Percentiles rank a stretch among this genome's conserved stretches.
phyloP scores from a whole-genome alignment of 2,113 vertebrate genomes.

The Glaucidium brasilianum region DNA sequence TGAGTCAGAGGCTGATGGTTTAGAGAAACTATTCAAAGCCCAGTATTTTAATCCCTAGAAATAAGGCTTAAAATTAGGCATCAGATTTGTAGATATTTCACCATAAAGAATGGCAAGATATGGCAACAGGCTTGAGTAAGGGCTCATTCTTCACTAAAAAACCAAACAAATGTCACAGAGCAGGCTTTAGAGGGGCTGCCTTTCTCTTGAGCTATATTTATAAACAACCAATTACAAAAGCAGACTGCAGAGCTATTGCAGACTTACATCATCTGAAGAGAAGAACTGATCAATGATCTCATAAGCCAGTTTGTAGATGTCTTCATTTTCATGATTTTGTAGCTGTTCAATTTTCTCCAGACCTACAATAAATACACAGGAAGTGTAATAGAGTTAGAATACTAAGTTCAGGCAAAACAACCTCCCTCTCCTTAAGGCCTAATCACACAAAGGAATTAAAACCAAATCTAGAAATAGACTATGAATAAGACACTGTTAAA shows the following conservation, averaged over 20 bases:
- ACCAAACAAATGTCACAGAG: accelerated
- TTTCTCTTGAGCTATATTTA: neutral
- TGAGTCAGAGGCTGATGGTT: neutral
- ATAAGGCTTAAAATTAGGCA: neutral
- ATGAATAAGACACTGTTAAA: neutral
- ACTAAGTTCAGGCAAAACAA: neutral
- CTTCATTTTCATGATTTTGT: slow-evolving; percentile 99
- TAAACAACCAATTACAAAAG: neutral
- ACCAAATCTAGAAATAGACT: neutral
- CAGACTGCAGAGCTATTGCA: neutral
- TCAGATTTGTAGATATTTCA: neutral
- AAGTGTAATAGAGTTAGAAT: neutral
- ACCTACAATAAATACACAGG: slow-evolving; percentile 71
- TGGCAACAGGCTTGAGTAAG: accelerated
- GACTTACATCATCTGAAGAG: slow-evolving; percentile 98
- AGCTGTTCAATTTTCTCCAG: slow-evolving; percentile 98
- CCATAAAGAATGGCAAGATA: neutral
- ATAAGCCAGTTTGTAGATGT: slow-evolving; percentile 99
- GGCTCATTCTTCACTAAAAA: neutral
- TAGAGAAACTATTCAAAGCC: neutral
- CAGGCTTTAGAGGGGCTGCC: neutral
- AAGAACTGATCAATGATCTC: slow-evolving; percentile 99
- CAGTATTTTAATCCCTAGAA: neutral
- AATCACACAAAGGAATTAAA: neutral
- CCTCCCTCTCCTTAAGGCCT: neutral